These are phyloP conservation scores for Choreutis nemorana DNA, from an alignment of 2,888 invertebrate genomes.

Conservation along the genomic window DNA sequence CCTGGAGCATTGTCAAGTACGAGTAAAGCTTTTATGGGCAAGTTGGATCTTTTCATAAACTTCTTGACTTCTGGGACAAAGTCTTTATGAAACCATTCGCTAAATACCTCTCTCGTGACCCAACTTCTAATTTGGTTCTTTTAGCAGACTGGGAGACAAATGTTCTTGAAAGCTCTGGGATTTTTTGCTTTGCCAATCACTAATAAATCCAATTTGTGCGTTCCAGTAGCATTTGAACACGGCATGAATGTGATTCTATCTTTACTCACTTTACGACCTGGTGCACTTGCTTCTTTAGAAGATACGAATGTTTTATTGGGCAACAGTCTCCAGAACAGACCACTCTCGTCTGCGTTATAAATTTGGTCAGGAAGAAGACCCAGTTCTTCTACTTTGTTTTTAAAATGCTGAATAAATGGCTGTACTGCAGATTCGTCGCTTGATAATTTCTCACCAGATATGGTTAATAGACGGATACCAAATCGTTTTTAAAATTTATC, in stretches of 20 bases:
- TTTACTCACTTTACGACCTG: slow-evolving; percentile 16
- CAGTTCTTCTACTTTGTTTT: slow-evolving; percentile 16
- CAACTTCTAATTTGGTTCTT: slow-evolving; percentile 14
- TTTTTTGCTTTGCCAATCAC: slow-evolving; percentile 18
- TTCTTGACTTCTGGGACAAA: slow-evolving; percentile 17
- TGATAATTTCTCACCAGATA: slow-evolving; percentile 20
- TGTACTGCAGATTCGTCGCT: slow-evolving; percentile 16
- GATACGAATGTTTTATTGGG: slow-evolving; percentile 16
- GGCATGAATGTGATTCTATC: slow-evolving; percentile 19
- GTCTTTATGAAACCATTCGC: slow-evolving; percentile 18
- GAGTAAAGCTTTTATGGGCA: slow-evolving; percentile 17
- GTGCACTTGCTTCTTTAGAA: slow-evolving; percentile 14
- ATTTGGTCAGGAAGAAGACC: slow-evolving; percentile 17
- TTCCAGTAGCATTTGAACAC: slow-evolving; percentile 21
- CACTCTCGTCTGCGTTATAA: slow-evolving; percentile 17
- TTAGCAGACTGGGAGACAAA: slow-evolving; percentile 15
- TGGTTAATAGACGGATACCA: slow-evolving; percentile 16
- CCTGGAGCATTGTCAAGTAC: slow-evolving; percentile 19
- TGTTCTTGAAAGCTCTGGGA: slow-evolving; percentile 13
- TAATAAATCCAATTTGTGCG: slow-evolving; percentile 15
- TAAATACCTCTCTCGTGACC: slow-evolving; percentile 18
- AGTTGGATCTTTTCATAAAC: slow-evolving; percentile 17
- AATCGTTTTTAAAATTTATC: slow-evolving; percentile 23
- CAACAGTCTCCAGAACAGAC: slow-evolving; percentile 14
- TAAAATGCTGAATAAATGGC: slow-evolving; percentile 18